Base-by-base conservation (phyloP, 2,113 vertebrate genomes). In the Trogon surrucura region DNA sequence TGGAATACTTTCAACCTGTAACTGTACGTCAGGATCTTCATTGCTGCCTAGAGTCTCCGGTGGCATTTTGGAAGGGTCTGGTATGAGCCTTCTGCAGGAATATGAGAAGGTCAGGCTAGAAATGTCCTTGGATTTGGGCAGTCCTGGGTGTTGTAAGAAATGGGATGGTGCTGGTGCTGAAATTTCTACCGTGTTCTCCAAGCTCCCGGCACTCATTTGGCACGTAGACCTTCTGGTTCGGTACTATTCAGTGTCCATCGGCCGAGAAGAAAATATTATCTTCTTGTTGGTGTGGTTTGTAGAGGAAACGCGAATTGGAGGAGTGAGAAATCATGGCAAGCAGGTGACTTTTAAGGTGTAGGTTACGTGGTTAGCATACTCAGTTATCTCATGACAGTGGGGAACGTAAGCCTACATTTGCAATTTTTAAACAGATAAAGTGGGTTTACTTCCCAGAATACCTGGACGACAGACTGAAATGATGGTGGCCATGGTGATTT, bases 341-440 rank as follows among this genome's bases (percentile, higher is more conserved):
- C 38, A 38, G 48, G 6, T 72, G 16, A 36, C 41, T 47, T 53
- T 12, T 60, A 10, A 8, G 34, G 9, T 48, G 3, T 20, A 1
- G 48, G 14, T 53, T 13, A 5, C 0, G 0, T 38, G 50, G 30
- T 67, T 41, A 34, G 48, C 27, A 16, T 20, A 7, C 36, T 48
- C 2, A 2, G 27, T 44, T 50, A 8, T 32, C n/a, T 70, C 41
- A 10, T 23, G 51, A 17, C 36, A 16, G 22, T 30, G 27, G 60
- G 34, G 71, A 85, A 69, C 3, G 1, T 11, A 67, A 89, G 10
- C 38, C 54, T 25, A 9, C 19, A 3, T 48, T 2, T 21, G 8
- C 66, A 4, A 53, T 56, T 62, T 58, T 81, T 29, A 26, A 75
- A 27, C 20, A 60, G 15, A 30, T 54, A n/a, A 45, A 21, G 22